Evolutionary conservation across 2,113 vertebrate genomes (phyloP).

Genomic region (pig (Sus scrofa)): DNA sequence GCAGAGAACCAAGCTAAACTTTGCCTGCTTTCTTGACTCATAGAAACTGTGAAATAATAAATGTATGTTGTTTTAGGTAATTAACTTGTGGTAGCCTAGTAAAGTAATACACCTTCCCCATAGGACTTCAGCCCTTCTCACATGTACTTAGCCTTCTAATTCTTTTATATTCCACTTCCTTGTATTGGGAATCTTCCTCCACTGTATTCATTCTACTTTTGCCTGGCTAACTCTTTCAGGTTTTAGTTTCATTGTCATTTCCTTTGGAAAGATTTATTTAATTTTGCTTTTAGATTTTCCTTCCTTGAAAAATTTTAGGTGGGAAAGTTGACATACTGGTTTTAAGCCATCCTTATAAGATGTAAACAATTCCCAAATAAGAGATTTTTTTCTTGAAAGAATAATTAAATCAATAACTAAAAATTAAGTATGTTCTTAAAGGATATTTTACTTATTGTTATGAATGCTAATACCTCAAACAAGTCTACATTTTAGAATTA

Average conservation of each 20-base stretch:
- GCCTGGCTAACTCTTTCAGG: neutral
- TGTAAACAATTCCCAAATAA: neutral
- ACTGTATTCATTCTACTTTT: neutral
- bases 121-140: neutral
- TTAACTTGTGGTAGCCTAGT: neutral
- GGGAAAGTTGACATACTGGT: neutral
- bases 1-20: neutral
- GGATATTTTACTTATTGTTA: neutral
- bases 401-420: constrained; percentile 36
- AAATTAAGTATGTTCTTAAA: neutral
- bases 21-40: neutral
- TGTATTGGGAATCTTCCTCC: neutral
- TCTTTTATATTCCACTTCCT: neutral
- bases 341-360: constrained; percentile 20
- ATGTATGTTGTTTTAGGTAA: neutral
- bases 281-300: neutral
- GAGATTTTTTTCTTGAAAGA: neutral
- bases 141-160: neutral
- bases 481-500: constrained; percentile 2
- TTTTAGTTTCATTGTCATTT: neutral
- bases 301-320: constrained; percentile 9
- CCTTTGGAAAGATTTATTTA: neutral
- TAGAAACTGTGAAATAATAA: constrained; percentile 34
- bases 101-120: neutral
- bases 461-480: neutral